These are phyloP conservation scores for Epinephelus moara DNA, from an alignment of 2,113 vertebrate genomes.

Conservation along the genomic window DNA sequence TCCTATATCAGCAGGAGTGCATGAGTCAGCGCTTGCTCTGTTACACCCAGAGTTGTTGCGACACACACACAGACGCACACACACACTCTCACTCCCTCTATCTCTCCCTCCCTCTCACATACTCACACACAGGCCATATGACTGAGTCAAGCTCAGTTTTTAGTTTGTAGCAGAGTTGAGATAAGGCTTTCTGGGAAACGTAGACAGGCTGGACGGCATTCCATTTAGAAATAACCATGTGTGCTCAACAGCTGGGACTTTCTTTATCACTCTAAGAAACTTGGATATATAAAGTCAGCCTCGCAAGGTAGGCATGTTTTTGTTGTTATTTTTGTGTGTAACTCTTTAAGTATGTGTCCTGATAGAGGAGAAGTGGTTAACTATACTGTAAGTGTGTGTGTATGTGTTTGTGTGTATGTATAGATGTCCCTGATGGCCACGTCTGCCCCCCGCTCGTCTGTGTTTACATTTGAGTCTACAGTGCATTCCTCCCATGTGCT, in stretches of 20 bases:
- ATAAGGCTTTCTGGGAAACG: constrained; percentile 69
- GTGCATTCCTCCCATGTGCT: constrained; percentile 83
- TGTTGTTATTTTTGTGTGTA: not conserved
- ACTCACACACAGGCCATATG: constrained; percentile 69
- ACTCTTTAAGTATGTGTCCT: constrained; percentile 16
- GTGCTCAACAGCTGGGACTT: constrained; percentile 47
- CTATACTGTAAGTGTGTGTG: constrained; percentile 5
- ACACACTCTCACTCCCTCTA: constrained; percentile 5
- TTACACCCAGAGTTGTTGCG: constrained; percentile 76
- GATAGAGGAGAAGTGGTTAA: not conserved
- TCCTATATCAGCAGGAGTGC: constrained; percentile 84
- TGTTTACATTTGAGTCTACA: constrained; percentile 85
- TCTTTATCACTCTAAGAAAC: constrained; percentile 30
- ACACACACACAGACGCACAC: constrained; percentile 54
- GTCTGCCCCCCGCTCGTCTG: constrained; percentile 76
- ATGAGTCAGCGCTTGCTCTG: constrained; percentile 85
- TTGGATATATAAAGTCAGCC: constrained; percentile 47
- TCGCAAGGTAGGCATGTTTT: constrained; percentile 62
- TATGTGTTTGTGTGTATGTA: constrained; percentile 41
- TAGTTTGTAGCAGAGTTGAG: constrained; percentile 66
- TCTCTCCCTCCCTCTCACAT: constrained; percentile 46
- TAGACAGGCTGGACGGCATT: constrained; percentile 59
- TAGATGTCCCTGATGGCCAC: constrained; percentile 73
- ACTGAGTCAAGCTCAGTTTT: constrained; percentile 76
- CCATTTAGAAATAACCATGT: constrained; percentile 66